Percentiles rank a stretch among this genome's conserved stretches.
Evolutionary conservation across 2,888 invertebrate species (phyloP).

Genomic region (Polyommatus icarus): DNA sequence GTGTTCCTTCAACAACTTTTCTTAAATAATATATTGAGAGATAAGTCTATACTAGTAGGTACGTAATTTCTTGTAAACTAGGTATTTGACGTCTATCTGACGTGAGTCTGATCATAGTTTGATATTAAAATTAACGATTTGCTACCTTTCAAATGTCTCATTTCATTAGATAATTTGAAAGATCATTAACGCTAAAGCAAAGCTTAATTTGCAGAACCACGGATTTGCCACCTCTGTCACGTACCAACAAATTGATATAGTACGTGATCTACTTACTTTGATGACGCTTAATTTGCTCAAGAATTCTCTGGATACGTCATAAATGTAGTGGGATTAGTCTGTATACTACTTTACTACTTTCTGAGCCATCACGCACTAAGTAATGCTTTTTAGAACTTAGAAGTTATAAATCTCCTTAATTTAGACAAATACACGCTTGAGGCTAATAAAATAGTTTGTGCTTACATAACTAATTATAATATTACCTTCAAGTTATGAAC

Average conservation of each 20-base stretch:
- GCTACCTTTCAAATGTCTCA: not conserved
- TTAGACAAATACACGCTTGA: not conserved
- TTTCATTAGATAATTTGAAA: constrained; percentile 7
- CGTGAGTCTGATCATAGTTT: not conserved
- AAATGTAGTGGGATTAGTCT: not conserved
- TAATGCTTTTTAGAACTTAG: not conserved
- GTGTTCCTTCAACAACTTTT: too few species aligned
- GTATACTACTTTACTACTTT: not conserved
- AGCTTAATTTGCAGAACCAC: constrained; percentile 26
- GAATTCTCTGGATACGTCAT: constrained; percentile 25
- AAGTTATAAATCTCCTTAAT: not conserved
- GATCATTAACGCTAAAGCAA: constrained; percentile 14
- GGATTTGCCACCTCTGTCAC: constrained; percentile 32
- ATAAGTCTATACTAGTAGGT: too few species aligned
- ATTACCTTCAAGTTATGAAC: not conserved
- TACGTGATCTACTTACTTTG: constrained; percentile 34
- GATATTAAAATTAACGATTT: not conserved
- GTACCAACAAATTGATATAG: constrained; percentile 33
- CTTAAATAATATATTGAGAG: too few species aligned
- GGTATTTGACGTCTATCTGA: not conserved
- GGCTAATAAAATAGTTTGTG: not conserved
- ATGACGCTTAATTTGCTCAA: constrained; percentile 31
- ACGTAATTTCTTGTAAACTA: too few species aligned
- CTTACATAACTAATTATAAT: not conserved
- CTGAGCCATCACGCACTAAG: not conserved